Percentiles rank a stretch among this genome's conserved stretches.
Conservation (phyloP, 1,140 invertebrate species). For the Drosophila murphyi region DNA sequence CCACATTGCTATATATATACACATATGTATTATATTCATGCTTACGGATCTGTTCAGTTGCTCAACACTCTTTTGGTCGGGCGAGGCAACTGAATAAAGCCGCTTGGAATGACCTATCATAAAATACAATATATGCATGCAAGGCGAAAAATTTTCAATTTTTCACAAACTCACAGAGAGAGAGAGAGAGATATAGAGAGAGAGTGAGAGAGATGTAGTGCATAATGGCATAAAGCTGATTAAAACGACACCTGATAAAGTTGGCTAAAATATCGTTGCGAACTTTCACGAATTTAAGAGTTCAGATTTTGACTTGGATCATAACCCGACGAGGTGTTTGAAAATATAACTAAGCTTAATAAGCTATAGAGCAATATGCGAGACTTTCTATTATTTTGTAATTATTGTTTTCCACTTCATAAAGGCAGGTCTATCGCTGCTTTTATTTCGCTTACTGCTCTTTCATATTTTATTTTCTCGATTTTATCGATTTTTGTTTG, state of each 20-base stretch:
- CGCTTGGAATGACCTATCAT: not conserved
- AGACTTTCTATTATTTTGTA: constrained; percentile 41
- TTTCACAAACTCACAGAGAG: no score
- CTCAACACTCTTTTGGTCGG: not conserved
- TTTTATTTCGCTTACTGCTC: constrained; percentile 9
- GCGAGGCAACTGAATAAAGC: not conserved
- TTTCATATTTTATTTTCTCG: not conserved
- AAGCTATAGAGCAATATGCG: not conserved
- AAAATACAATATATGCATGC: not conserved
- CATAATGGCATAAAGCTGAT: no score
- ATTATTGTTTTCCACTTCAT: constrained; percentile 40
- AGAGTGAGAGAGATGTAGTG: no score
- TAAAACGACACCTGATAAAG: not conserved
- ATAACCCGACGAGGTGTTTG: not conserved
- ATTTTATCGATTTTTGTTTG: not conserved
- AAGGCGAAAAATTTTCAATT: no score
- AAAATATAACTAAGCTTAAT: no score
- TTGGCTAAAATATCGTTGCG: not conserved
- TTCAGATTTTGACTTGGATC: not conserved
- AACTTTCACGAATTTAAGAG: constrained; percentile 2
- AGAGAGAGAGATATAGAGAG: no score
- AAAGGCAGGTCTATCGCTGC: constrained; percentile 13
- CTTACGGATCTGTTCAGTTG: constrained; percentile 5
- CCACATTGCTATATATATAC: not conserved
- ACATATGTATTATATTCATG: not conserved